Percentiles rank a stretch among this genome's conserved stretches.
Evolutionary conservation across 2,113 vertebrate species (phyloP).

Genomic region (Callithrix jacchus): DNA sequence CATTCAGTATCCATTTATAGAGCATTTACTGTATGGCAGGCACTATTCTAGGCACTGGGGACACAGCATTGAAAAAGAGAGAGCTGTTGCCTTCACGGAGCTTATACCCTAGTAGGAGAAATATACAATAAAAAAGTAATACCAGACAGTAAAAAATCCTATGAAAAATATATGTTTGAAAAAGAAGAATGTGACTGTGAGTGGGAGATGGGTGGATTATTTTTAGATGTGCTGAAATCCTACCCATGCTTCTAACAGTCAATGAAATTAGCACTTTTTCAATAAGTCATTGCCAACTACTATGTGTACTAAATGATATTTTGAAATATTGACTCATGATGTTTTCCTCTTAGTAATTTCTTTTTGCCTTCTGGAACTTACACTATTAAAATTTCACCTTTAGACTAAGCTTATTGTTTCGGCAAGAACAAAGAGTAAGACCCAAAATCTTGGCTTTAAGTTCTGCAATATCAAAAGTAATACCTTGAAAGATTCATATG

Average conservation of each 20-base stretch:
- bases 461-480: constrained; percentile 34
- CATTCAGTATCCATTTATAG: background rate
- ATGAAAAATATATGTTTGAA: background rate
- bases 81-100: background rate
- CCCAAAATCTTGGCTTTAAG: constrained; percentile 23
- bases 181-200: background rate
- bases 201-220: background rate
- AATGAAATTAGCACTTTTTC: background rate
- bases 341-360: background rate
- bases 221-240: background rate
- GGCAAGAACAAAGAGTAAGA: background rate
- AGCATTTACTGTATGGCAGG: background rate
- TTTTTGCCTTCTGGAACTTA: background rate
- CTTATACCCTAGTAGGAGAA: background rate
- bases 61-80: background rate
- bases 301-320: background rate
- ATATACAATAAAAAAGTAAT: background rate
- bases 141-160: background rate
- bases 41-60: background rate
- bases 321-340: background rate
- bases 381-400: background rate
- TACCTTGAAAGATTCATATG: background rate
- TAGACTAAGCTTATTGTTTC: background rate
- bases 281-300: background rate
- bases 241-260: background rate